Percentiles rank a stretch among this genome's conserved stretches.
phyloP scores from a whole-genome alignment of 2,797 vertebrate genomes.

The Falco novaeseelandiae region DNA sequence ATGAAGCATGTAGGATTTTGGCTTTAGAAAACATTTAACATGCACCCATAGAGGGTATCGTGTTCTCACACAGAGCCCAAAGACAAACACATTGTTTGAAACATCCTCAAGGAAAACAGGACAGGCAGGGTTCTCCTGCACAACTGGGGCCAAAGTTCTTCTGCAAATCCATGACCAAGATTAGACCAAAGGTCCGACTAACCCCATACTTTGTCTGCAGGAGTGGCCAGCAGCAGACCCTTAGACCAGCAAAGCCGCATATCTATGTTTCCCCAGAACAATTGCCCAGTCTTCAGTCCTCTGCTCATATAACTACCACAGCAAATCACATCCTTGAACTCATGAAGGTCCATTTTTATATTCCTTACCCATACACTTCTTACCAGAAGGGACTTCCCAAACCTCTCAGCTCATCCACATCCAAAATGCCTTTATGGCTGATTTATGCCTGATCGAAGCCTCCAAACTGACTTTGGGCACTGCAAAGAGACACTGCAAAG shows the following conservation, averaged over 20 bases:
- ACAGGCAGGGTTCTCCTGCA: not conserved
- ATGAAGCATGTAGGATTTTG: not conserved
- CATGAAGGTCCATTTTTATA: not conserved
- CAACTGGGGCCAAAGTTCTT: too few species aligned
- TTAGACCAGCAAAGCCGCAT: not conserved
- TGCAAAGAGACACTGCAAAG: not conserved
- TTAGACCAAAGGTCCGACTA: not conserved
- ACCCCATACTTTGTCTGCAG: not conserved
- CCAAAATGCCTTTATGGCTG: fast-evolving
- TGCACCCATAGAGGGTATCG: fast-evolving
- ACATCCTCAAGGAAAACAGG: not conserved
- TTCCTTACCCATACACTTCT: not conserved
- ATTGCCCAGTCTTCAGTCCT: not conserved
- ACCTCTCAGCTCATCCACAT: not conserved
- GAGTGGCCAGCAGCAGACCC: not conserved
- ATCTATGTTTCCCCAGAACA: not conserved
- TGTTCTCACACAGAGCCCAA: fast-evolving
- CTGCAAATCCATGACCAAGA: not conserved
- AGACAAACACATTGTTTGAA: fast-evolving
- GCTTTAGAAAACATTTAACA: not conserved
- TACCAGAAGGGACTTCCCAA: not conserved
- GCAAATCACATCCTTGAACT: not conserved
- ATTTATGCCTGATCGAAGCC: not conserved
- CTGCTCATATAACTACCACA: fast-evolving
- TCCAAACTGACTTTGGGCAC: not conserved